Base-by-base conservation (phyloP, 2,113 vertebrate genomes). In the Burhinus bistriatus region DNA sequence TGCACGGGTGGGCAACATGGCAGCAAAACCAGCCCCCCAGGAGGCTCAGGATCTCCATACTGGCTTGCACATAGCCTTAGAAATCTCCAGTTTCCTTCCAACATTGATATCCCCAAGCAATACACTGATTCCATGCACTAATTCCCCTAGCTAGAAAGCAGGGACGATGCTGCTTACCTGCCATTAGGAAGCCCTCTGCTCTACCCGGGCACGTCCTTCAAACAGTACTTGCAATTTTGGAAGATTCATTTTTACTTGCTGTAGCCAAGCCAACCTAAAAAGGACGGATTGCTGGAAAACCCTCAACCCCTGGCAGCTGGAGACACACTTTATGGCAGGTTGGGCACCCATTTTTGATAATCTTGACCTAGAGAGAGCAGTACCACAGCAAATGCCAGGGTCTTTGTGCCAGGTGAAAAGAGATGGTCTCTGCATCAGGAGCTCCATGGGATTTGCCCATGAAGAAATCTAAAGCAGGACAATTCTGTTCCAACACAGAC, bases 401-500 rank as follows among this genome's bases (percentile, higher is more conserved):
- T 15, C 55, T 59, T 61, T 6, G 4, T 65, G 40, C 44, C 58
- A 44, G 64, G 29, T 54, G 69, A 30, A 68, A 71, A 26, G 54
- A 55, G 34, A 27, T 0, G 0, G 9, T 29, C 27, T 51, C 20
- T 16, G 52, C 2, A 0, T 49, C 44, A 45, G 65, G 15, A 90
- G 47, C 25, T 45, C 29, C 13, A 1, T 7, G 44, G 49, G 34
- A 47, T 81, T 73, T 61, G 38, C 30, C 68, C 38, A 5, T 23
- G 32, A 34, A 62, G 78, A 70, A 66, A 68, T n/a, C 27, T 32
- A 66, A 79, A 64, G 51, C 51, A 83, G 42, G 79, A 54, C 9
- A 55, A 34, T 13, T 68, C 13, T 15, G 9, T 75, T 75, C 65
- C 65, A 54, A 25, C 13, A 12, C 0, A 42, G 52, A 18, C 40